Evolutionary conservation across 2,888 invertebrate genomes (phyloP), one percentile per base, ranked within the genome.

Genomic region (Drosophila anomelani): DNA sequence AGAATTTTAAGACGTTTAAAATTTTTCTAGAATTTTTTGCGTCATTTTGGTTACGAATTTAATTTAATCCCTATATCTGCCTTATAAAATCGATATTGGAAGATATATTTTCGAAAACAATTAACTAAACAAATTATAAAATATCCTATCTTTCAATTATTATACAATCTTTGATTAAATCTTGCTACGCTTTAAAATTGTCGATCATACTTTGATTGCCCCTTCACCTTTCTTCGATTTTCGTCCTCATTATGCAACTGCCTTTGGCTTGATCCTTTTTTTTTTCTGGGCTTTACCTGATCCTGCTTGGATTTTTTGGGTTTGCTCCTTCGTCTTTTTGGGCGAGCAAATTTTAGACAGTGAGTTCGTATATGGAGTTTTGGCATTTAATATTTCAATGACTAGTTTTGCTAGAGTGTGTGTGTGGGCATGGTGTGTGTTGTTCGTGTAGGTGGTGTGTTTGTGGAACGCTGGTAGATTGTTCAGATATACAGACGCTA

Each of bases 311-410:
- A 69, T 71, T 79, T 67, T 76, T 64, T 66, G 78, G 67, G 60
- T 76, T 85, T 73, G 76, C 84, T 71, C 72, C 70, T 54, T 41
- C 38, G 54, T 46, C 60, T 54, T 55, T 60, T 66, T 69, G 73
- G 71, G 62, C 74, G 82, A 85, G 86, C 84, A 81, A 83, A 76
- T 81, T 81, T 85, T 78, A 79, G 75, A 81, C 76, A 68, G 85
- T 83, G 84, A 78, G 29, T 70, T 74, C 60, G 74, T 79, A 57
- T 78, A 66, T 81, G 72, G 84, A 59, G 56, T 62, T 70, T 80
- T 68, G 68, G 57, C 77, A 69, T 85, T 82, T 68, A 38, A 80
- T 59, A 81, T 57, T 76, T 64, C 85, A 58, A 83, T 85, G 88
- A 81, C 81, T 85, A 85, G 43, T 70, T 78, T 79, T 76, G 85